A percentile compares a stretch with the other conserved stretches of the same genome.
These are phyloP conservation scores for Amazona guildingii DNA, from an alignment of 2,113 vertebrate genomes.

Conservation along the genomic window DNA sequence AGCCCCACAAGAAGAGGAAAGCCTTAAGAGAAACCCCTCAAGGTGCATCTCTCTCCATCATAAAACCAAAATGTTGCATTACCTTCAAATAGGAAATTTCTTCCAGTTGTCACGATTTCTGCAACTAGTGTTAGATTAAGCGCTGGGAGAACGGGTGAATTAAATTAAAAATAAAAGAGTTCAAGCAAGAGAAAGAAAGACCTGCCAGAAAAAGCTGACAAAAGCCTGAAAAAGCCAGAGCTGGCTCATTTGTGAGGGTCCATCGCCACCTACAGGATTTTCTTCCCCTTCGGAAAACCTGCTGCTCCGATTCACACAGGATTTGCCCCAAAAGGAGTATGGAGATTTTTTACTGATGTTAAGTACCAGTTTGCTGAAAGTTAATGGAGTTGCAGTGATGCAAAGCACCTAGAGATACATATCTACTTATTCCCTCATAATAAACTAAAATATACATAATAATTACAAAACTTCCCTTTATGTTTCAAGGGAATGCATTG, in stretches of 20 bases:
- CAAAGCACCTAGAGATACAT: not conserved
- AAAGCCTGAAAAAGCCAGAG: not conserved
- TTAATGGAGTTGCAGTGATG: not conserved
- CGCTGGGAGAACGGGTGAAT: slow-evolving; percentile 51
- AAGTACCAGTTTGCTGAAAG: not conserved
- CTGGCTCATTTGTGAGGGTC: slow-evolving; percentile 70
- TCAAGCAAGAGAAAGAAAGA: slow-evolving; percentile 63
- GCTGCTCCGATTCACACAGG: not conserved
- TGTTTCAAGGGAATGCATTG: not conserved
- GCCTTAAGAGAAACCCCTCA: slow-evolving; percentile 8
- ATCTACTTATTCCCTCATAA: not conserved
- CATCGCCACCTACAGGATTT: slow-evolving; percentile 79
- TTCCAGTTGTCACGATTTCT: slow-evolving; percentile 66
- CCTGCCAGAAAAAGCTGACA: slow-evolving; percentile 57
- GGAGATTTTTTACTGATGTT: not conserved
- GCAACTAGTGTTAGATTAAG: slow-evolving; percentile 47
- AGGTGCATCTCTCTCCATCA: slow-evolving; percentile 36
- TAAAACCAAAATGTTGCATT: slow-evolving; percentile 28
- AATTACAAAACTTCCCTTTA: not conserved
- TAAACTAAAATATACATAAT: not conserved
- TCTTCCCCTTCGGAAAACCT: not conserved
- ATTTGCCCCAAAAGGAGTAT: not conserved
- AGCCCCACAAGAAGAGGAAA: not conserved
- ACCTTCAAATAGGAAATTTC: slow-evolving; percentile 51
- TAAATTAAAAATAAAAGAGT: slow-evolving; percentile 73